Evolutionary conservation across 2,797 vertebrate species (phyloP), one percentile per base, ranked within the genome.

Genomic region (Tapera naevia): DNA sequence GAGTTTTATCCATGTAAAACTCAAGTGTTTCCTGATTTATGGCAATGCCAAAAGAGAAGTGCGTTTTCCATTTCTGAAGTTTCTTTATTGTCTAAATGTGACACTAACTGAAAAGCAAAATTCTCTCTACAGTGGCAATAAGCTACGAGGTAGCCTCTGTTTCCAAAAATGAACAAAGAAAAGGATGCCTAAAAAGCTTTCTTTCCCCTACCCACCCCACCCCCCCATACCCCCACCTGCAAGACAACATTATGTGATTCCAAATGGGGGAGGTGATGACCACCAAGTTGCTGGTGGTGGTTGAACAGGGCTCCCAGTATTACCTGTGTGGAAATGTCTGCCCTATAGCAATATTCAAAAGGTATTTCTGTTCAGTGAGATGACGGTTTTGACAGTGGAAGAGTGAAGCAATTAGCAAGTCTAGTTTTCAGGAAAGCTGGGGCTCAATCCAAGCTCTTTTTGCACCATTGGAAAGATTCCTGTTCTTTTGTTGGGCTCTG

Each of bases 381-480:
- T 78, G 72, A 41, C 0, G 0, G 67, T 67, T 95, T 89, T 95
- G 88, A 93, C 85, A 91, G 76, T 74, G 33, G 56, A 85, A 89
- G 57, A 93, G 75, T 65, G 57, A 95, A 37, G 65, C 80, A 91
- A 96, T 86, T 93, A 95, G 65, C 72, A 83, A 57, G 61, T 86
- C 69, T 92, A 74, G 88, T 94, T 95, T 95, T 96, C 86, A 94
- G 88, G 93, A 94, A 94, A 88, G 32, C 70, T 88, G 51, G 58
- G 73, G 83, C 66, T 81, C 2, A 3, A 84, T 95, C 91, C 91
- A 94, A 86, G 78, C 7, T 12, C 74, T 75, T 89, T 90, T 76
- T 75, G 69, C 23, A 81, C 56, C 23, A 33, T 4, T 91, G 93
- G 86, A 91, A 93, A 87, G 51, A 73, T 81, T 91, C n/a, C 48